Base-by-base conservation (phyloP, 2,888 invertebrate species). In the Napeogenes sylphis region DNA sequence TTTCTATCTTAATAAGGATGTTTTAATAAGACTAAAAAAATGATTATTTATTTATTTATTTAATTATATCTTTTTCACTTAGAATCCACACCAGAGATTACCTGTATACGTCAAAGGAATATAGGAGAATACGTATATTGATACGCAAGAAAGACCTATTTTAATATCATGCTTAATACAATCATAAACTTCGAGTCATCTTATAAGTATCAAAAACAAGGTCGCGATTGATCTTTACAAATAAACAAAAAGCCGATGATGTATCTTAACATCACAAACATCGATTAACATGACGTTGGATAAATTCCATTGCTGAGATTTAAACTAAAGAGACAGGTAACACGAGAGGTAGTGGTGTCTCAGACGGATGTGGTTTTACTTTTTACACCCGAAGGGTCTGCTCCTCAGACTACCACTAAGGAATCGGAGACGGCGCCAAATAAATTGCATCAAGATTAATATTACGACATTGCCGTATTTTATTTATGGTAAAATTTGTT, bases 321-420 rank as follows among this genome's bases (percentile, higher is more conserved):
- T 65, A 62, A 69, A 58, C 47, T 56, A 60, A 65, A 66, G 72
- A 75, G 80, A 75, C 80, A 76, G 81, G 80, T 81, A 82, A 79
- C 81, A 83, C 71, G 80, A 87, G 84, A 81, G 71, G 71, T 80
- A 79, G 85, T 85, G 79, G 76, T 81, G 82, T 83, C 85, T 79
- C 75, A 74, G 76, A 75, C 77, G 80, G 80, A 82, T 84, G 82
- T 82, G 83, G 84, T 73, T 84, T 81, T 81, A 79, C 78, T 80
- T 86, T 86, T 86, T 85, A 77, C 77, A 59, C 59, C 68, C 60
- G 58, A 85, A 82, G 82, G 77, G 84, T 85, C 85, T 87, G 83
- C 21, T 21, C 21, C 21, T 21, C 84, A 86, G 85, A 78, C 82
- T 21, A 74, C 63, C 68, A 78, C 74, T 75, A 73, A 71, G 74